Evolutionary conservation across 1,140 invertebrate species (phyloP), one percentile per base, ranked within the genome.

Genomic region (Cheumatopsyche charites): DNA sequence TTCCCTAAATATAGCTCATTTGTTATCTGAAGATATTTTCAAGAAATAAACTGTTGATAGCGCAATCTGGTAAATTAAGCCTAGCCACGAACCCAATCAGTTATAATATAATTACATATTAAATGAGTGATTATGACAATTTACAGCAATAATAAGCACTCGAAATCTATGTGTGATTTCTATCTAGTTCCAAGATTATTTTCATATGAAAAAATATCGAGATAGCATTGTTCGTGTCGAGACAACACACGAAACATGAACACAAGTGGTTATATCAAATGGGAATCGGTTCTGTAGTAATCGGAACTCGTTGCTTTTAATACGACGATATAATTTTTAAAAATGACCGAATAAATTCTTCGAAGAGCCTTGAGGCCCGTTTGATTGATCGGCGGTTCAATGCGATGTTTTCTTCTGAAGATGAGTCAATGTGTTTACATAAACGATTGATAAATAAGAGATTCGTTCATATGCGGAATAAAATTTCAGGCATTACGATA

Each of bases 381-480:
- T 47, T 47, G 43, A 47, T 47, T 15, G 43, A 47, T 47, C 43
- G 43, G 15, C 43, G 43, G 11, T 15, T 47, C 15, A 12, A 15
- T 52, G 9, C 19, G 47, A 52, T 17, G 19, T 52, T 6, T 52
- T 52, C 19, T 17, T 52, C 47, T 52, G 29, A 9, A 36, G n/a
- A 52, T 58, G 55, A 23, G 19, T 58, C 23, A 58, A 58, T 52
- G 47, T 52, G 2, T 9, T 15, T 17, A 52, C 15, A 52, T 9
- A 52, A 36, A 36, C 29, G 29, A 36, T 4, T 36, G 9, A 36
- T 36, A 36, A 36, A n/a, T 47, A 47, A 12, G 43, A 4, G 43
- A 47, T 47, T 47, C 43, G 23, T 21, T 58, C 52, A 58, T 58
- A 63, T 43, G 62, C 62, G 62, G 62, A 63, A 63, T 63, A 63